phyloP scores from a whole-genome alignment of 2,888 invertebrate genomes.

The Apamea sordens region DNA sequence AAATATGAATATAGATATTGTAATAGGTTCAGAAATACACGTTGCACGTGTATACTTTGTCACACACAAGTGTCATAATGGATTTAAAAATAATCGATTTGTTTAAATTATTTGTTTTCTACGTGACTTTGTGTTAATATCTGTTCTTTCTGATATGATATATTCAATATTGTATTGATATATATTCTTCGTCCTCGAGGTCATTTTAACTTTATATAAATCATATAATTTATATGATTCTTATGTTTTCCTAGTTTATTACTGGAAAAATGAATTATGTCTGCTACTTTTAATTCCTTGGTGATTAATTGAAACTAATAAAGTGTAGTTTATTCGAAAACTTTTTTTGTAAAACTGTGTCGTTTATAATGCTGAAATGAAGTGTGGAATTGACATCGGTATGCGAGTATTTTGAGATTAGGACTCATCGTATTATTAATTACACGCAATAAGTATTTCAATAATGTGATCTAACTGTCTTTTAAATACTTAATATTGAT shows the following conservation, averaged over 20 bases:
- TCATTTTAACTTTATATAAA: constrained; percentile 61
- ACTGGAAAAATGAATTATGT: constrained; percentile 55
- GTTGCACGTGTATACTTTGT: constrained; percentile 70
- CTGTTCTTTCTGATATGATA: constrained; percentile 72
- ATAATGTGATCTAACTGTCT: background rate
- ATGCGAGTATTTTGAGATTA: constrained; percentile 46
- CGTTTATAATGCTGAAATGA: constrained; percentile 61
- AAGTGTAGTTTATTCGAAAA: constrained; percentile 56
- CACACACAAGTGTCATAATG: constrained; percentile 79
- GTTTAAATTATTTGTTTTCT: constrained; percentile 80
- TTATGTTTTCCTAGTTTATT: constrained; percentile 48
- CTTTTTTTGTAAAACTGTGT: constrained; percentile 48
- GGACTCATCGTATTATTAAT: constrained; percentile 17
- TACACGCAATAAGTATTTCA: background rate
- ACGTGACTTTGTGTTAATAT: constrained; percentile 82
- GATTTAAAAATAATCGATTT: constrained; percentile 77
- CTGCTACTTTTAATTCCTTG: constrained; percentile 55
- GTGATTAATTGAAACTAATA: constrained; percentile 62
- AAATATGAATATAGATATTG: constrained; percentile 27
- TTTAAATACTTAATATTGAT: background rate
- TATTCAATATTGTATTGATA: constrained; percentile 65
- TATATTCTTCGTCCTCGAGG: constrained; percentile 57
- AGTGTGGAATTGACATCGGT: constrained; percentile 38
- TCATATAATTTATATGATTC: constrained; percentile 51
- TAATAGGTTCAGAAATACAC: constrained; percentile 67